Evolutionary conservation across 2,888 invertebrate species (phyloP), one percentile per base, ranked within the genome.

Genomic region (Drosophila trichaetosa): DNA sequence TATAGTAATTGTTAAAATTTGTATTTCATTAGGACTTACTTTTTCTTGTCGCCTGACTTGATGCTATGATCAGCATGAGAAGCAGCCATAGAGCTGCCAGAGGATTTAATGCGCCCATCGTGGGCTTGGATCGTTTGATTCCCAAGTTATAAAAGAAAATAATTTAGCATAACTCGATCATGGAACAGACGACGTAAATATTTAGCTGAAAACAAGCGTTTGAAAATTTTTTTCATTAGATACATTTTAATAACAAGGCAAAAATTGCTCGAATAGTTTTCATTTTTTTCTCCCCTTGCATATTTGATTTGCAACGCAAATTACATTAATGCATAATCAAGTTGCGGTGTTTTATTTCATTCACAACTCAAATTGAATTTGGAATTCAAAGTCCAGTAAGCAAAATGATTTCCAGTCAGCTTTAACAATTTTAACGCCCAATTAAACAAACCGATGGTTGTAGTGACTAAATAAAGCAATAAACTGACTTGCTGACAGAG

Each of bases 31-130:
- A 10, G 1, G 27, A 85, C 88, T 83, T 71, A 91, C 91, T 91
- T 76, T 91, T 75, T 53, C 86, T 75, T 7, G 77, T 86, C 16
- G 89, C 91, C 59, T 77, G 71, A 40, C 60, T 57, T 29, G 73
- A 67, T 11, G 76, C 77, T 65, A 81, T 40, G 24, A 84, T 36
- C 40, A 87, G 65, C 34, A 61, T 51, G 21, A 91, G 60, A 5
- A 87, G 71, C 61, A 89, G 65, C 71, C 72, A 54, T 7, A 73
- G 4, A 36, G 67, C 76, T 61, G 68, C 21, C 54, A 54, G 11
- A 27, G 46, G 24, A 33, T 66, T 76, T 10, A 62, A 7, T 27
- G 33, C 49, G 66, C 85, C 88, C 89, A 89, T 89, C 8, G 1
- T 78, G 89, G 85, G 77, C 80, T 38, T 60, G 59, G 48, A 51